Evolutionary conservation across 2,113 vertebrate species (phyloP).

Genomic region (Otocyon megalotis): DNA sequence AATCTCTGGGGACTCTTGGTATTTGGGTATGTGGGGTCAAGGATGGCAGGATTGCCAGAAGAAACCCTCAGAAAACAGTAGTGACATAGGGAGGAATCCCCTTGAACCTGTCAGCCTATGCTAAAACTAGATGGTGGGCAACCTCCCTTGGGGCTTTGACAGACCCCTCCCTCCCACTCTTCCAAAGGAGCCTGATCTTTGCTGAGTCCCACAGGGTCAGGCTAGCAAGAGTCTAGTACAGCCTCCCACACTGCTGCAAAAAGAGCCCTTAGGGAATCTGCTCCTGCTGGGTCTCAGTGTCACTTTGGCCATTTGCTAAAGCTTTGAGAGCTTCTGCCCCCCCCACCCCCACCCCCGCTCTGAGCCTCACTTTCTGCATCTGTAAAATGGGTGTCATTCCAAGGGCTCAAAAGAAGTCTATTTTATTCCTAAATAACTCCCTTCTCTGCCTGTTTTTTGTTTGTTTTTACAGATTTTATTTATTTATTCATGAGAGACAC

Average conservation of each 20-base stretch:
- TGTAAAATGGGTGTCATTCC: constrained; percentile 5
- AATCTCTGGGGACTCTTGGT: not conserved
- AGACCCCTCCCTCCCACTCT: no score
- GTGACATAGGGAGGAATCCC: not conserved
- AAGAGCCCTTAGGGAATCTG: not conserved
- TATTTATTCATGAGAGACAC: no score
- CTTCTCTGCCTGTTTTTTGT: not conserved
- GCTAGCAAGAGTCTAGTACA: not conserved
- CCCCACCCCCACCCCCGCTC: not conserved
- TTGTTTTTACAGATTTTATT: no score
- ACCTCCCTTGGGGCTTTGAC: not conserved
- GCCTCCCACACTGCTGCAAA: not conserved
- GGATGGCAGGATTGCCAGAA: not conserved
- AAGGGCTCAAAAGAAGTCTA: not conserved
- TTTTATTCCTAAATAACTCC: not conserved
- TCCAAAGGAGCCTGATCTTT: not conserved
- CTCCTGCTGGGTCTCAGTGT: not conserved
- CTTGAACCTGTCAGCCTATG: not conserved
- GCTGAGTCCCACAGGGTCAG: not conserved
- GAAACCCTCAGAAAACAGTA: not conserved
- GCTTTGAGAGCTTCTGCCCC: not conserved
- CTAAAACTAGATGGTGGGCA: not conserved
- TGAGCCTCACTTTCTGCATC: not conserved
- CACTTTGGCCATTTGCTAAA: not conserved
- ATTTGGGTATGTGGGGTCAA: not conserved